Evolutionary conservation across 23 tunicate species (phyloP), one percentile per base, ranked within the genome.

Genomic region (Halocynthia roretzi): DNA sequence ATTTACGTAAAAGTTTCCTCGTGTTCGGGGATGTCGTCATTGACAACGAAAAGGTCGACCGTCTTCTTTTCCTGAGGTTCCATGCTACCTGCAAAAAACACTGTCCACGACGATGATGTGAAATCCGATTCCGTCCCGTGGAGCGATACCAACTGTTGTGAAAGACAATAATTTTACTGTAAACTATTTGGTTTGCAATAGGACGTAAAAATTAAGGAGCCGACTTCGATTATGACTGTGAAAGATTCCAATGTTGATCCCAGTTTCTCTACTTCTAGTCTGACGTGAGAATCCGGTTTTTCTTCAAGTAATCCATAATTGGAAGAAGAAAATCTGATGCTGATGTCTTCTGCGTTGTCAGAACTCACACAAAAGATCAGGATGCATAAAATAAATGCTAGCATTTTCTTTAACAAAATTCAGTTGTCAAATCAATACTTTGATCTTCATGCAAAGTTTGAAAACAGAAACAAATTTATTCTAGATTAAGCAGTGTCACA

Each of bases 21-120:
- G n/a, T 80, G 53, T 69, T 90, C 96, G 10, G 96, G 96, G 8
- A 90, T 9, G 60, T 90, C 89, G 51, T 90, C 96, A 31, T 90
- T 72, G 18, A 11, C 60, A 40, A 88, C 80, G 40, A 72, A 61
- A 9, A 88, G 53, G 53, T 68, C 22, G 17, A 71, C 78, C 19
- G 67, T 20, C 68, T 80, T 78, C 61, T 10, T 51, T 12, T 52
- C 56, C 7, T 56, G 11, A 6, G 77, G 55, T 12, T 22, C 53
- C 50, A 40, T 50, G 48, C 57, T 69, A 6, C 62, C 55, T 7
- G 66, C 19, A 67, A 88, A 88, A 10, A 52, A 67, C 6, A 80
- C 54, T 5, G 87, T 53, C 87, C 87, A 88, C 6, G 84, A 84
- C 7, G 56, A 71, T 6, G 75, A 54, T 8, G 17, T 17, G 51